Evolutionary conservation across 2,113 vertebrate genomes (phyloP).

Genomic region (Apteryx mantelli): DNA sequence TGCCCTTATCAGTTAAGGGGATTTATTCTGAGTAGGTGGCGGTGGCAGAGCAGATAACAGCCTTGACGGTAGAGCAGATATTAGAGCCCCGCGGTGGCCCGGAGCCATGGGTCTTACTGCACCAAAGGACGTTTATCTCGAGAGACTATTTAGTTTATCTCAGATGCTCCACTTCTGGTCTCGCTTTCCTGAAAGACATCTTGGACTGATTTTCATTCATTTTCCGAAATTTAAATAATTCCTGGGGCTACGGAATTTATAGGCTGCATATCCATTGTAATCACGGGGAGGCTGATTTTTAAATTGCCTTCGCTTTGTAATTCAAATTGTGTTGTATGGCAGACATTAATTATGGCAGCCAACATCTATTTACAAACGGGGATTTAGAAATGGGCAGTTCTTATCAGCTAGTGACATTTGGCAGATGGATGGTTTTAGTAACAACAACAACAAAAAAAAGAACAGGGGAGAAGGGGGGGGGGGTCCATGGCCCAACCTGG

Average conservation of each 20-base stretch:
- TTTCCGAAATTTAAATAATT: conserved; percentile 69
- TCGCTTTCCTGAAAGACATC: conserved; percentile 56
- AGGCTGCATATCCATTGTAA: conserved; percentile 40
- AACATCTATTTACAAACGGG: conserved; percentile 76
- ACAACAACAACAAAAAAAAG: conserved; percentile 39
- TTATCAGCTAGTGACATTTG: conserved; percentile 78
- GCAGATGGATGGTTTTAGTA: conserved; percentile 76
- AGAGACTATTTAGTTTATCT: conserved; percentile 76
- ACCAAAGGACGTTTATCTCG: conserved; percentile 72
- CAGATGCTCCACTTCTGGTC: conserved; percentile 48
- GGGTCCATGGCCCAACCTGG: conserved; percentile 29
- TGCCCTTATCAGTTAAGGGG: conserved; percentile 65
- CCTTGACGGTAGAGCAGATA: background rate
- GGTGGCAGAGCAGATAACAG: conserved; percentile 58
- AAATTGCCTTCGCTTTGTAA: conserved; percentile 74
- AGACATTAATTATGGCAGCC: conserved; percentile 79
- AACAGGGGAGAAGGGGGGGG: background rate
- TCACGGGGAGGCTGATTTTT: conserved; percentile 60
- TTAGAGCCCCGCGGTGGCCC: conserved; percentile 30
- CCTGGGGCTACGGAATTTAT: conserved; percentile 58
- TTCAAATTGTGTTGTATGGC: conserved; percentile 69
- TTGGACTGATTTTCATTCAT: conserved; percentile 69
- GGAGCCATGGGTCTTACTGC: conserved; percentile 71
- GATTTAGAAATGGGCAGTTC: conserved; percentile 61
- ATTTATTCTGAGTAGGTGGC: conserved; percentile 58